phyloP scores from a whole-genome alignment of 2,888 invertebrate genomes.

The Diadegma fenestrale region DNA sequence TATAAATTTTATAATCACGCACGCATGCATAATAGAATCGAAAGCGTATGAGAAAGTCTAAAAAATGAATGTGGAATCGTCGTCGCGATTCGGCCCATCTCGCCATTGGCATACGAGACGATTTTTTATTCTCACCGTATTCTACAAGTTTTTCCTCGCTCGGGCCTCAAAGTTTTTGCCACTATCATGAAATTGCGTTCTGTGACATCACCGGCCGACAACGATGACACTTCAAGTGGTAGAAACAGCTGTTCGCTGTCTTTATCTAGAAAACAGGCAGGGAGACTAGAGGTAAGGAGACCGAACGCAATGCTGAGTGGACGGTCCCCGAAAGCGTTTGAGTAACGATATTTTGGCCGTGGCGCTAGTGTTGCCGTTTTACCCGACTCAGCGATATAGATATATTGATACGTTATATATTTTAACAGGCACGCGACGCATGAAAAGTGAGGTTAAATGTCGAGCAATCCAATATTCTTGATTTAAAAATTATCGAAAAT shows the following conservation, averaged over 20 bases:
- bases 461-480: no score
- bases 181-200: background rate
- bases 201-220: background rate
- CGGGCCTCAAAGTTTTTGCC: constrained; percentile 6
- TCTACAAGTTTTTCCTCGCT: constrained; percentile 3
- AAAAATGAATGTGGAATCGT: constrained; percentile 33
- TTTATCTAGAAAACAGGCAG: constrained; percentile 2
- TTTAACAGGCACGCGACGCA: no score
- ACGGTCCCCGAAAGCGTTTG: no score
- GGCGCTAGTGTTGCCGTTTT: no score
- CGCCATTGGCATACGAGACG: constrained; percentile 10
- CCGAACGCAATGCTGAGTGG: no score
- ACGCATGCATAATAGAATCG: constrained; percentile 12
- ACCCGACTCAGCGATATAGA: no score
- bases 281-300: no score
- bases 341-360: no score
- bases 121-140: constrained; percentile 9
- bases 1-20: background rate
- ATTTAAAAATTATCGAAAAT: no score
- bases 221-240: background rate
- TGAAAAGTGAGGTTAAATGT: no score
- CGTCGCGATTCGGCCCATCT: constrained; percentile 11
- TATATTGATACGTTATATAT: no score
- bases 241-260: constrained; percentile 34
- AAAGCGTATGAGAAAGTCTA: constrained; percentile 38